Conservation (phyloP, 2,113 vertebrate genomes). For the Meriones unguiculatus region DNA sequence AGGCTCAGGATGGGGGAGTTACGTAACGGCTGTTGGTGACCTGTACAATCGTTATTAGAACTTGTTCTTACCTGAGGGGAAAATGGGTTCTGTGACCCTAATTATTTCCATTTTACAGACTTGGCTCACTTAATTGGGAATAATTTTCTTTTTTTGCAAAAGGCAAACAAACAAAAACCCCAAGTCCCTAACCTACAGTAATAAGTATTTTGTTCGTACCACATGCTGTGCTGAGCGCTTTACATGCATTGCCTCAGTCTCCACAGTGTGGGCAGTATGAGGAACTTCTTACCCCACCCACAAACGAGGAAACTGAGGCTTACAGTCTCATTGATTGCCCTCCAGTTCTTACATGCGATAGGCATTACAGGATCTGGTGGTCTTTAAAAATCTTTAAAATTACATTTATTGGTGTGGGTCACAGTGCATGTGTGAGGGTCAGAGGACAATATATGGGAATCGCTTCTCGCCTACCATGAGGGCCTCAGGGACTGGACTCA, state of each 20-base stretch:
- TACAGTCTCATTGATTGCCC: not conserved
- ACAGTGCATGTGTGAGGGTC: not conserved
- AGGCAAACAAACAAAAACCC: not conserved
- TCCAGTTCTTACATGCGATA: not conserved
- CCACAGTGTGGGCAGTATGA: not conserved
- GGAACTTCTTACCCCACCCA: not conserved
- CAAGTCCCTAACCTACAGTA: not conserved
- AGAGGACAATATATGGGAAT: not conserved
- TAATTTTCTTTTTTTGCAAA: not conserved
- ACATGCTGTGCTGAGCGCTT: not conserved
- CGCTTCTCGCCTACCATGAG: not conserved
- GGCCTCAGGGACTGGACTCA: not conserved
- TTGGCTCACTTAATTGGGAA: slow-evolving; percentile 30
- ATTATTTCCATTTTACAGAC: slow-evolving; percentile 56
- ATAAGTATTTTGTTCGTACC: not conserved
- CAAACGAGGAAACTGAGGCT: not conserved
- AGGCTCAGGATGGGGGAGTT: slow-evolving; percentile 38
- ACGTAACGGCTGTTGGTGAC: slow-evolving; percentile 37
- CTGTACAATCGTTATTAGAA: not conserved
- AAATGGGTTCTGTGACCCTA: slow-evolving; percentile 37
- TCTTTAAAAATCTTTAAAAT: not conserved
- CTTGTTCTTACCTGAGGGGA: slow-evolving; percentile 28
- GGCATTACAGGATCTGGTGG: not conserved
- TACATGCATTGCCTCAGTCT: not conserved
- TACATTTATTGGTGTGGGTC: not conserved